Conservation (phyloP, 2,888 invertebrate genomes). For the Isotomurus palustris region DNA sequence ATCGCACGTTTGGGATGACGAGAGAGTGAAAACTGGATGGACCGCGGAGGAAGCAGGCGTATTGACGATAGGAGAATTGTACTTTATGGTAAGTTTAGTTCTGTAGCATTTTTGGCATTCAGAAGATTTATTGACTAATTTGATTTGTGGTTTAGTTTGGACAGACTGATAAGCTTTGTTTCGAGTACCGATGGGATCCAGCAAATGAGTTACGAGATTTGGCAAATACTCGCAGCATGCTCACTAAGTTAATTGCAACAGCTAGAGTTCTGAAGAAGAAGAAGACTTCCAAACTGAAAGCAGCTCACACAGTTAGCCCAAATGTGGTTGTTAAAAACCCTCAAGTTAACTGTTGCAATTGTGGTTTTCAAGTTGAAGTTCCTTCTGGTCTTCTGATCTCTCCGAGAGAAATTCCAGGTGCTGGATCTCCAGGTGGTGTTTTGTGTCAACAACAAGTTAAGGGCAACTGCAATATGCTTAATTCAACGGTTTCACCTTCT, state of each 20-base stretch:
- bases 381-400: neutral
- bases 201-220: conserved; percentile 28
- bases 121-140: neutral
- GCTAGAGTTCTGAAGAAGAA: conserved; percentile 41
- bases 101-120: neutral
- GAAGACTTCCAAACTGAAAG: conserved; percentile 30
- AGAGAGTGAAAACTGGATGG: conserved; percentile 65
- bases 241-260: conserved; percentile 30
- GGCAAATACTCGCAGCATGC: conserved; percentile 22
- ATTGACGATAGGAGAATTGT: conserved; percentile 82
- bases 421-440: no score
- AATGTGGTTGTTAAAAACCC: neutral
- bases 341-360: conserved; percentile 24
- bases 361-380: conserved; percentile 32
- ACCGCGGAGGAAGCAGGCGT: conserved; percentile 68
- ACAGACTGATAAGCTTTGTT: conserved; percentile 49
- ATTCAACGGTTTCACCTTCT: no score
- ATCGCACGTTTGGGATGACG: conserved; percentile 35
- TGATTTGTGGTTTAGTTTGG: conserved; percentile 47
- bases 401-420: neutral
- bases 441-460: no score
- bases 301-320: neutral
- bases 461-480: no score
- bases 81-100: conserved; percentile 66
- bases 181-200: conserved; percentile 52